Evolutionary conservation across 1,140 invertebrate genomes (phyloP).

Genomic region (Papilio dardanus): DNA sequence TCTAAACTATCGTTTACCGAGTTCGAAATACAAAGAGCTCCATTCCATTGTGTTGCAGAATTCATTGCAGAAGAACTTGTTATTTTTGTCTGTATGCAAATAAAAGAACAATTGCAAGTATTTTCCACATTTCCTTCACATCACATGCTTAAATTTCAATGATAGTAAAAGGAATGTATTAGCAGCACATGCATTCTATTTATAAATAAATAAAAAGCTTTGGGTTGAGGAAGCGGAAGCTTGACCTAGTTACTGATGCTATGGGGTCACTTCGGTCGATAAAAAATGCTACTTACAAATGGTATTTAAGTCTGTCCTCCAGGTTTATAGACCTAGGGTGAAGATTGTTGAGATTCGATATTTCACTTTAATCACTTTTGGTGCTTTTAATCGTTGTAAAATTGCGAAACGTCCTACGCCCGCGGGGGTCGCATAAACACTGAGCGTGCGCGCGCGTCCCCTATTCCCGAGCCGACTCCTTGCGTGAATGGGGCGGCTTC

Average conservation of each 20-base stretch:
- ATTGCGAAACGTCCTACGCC: constrained; percentile 59
- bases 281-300: constrained; percentile 61
- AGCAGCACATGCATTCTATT: constrained; percentile 56
- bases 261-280: constrained; percentile 40
- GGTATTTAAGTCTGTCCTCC: constrained; percentile 66
- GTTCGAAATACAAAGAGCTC: neutral
- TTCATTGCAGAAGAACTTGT: too few relatives aligned
- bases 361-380: constrained; percentile 54
- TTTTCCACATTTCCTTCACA: neutral
- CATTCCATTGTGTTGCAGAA: too few relatives aligned
- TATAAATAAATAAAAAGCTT: constrained; percentile 64
- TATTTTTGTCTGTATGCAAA: too few relatives aligned
- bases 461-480: constrained; percentile 76
- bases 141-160: neutral
- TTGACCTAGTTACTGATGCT: constrained; percentile 66
- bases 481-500: constrained; percentile 73
- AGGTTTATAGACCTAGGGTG: constrained; percentile 47
- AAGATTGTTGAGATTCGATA: constrained; percentile 43
- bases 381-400: constrained; percentile 44
- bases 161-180: constrained; percentile 28
- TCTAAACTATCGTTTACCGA: too few relatives aligned
- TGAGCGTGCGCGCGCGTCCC: constrained; percentile 78
- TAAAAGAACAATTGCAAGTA: neutral
- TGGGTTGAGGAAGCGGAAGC: constrained; percentile 68
- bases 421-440: constrained; percentile 61